Percentiles rank a stretch among this genome's conserved stretches.
phyloP scores from a whole-genome alignment of 2,888 invertebrate genomes.

The Amphimallon solstitiale region DNA sequence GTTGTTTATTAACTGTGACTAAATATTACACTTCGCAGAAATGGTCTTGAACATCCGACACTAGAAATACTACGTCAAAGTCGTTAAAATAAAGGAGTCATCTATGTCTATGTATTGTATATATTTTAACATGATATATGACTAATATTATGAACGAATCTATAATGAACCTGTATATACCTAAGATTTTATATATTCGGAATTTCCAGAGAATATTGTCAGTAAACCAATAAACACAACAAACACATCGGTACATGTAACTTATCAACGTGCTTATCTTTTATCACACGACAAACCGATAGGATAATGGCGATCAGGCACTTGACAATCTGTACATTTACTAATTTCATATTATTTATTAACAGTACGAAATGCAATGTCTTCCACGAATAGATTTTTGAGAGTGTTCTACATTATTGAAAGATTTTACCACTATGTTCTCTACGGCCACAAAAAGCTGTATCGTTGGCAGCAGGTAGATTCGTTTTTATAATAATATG shows the following conservation, averaged over 20 bases:
- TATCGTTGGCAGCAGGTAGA: conserved; percentile 34
- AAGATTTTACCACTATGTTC: conserved; percentile 39
- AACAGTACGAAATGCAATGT: conserved; percentile 10
- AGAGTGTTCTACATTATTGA: conserved; percentile 34
- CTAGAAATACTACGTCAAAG: no score
- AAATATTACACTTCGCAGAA: not conserved
- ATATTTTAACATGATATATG: no score
- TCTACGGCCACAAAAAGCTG: conserved; percentile 41
- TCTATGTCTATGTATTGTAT: no score
- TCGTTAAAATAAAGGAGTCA: no score
- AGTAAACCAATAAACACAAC: no score
- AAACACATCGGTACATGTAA: no score
- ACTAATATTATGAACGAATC: no score
- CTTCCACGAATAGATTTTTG: conserved; percentile 16
- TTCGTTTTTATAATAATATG: not conserved
- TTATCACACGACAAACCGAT: conserved; percentile 24
- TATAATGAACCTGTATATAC: no score
- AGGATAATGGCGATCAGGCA: not conserved
- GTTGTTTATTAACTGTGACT: conserved; percentile 3
- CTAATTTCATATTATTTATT: conserved; percentile 5
- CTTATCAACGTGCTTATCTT: conserved; percentile 16
- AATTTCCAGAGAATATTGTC: not conserved
- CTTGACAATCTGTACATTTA: not conserved
- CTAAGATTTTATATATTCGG: no score
- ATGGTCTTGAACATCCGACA: not conserved